A percentile compares a stretch with the other conserved stretches of the same genome.
Conservation (phyloP, 1,140 invertebrate species). For the Camponotus vicinus region DNA sequence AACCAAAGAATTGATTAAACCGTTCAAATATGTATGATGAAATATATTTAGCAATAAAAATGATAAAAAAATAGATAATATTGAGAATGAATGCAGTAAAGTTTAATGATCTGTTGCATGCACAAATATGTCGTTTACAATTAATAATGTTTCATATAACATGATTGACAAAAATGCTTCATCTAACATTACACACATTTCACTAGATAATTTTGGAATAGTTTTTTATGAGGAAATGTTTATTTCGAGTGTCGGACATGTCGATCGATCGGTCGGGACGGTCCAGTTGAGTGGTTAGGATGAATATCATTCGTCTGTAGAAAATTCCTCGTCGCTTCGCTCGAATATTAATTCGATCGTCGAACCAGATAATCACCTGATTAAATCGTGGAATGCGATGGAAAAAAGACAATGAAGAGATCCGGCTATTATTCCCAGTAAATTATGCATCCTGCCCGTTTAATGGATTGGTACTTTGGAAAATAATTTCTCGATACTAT, state of each 20-base stretch:
- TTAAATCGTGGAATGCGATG: conserved; percentile 57
- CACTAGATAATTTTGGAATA: not conserved
- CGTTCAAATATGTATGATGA: not conserved
- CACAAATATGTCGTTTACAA: not conserved
- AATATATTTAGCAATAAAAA: not conserved
- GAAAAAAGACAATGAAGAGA: conserved; percentile 57
- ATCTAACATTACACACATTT: not conserved
- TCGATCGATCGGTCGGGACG: conserved; percentile 24
- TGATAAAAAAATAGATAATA: not conserved
- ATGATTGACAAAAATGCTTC: no score
- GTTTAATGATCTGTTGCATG: not conserved
- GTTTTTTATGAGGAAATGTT: conserved; percentile 13
- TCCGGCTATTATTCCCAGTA: conserved; percentile 70
- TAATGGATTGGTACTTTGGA: conserved; percentile 57
- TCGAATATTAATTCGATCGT: conserved; percentile 72
- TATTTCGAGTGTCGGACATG: conserved; percentile 22
- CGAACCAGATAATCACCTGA: conserved; percentile 70
- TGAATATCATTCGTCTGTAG: conserved; percentile 36
- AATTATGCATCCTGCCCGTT: conserved; percentile 65
- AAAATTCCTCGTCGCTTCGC: conserved; percentile 43
- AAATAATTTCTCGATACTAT: conserved; percentile 62
- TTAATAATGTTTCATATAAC: not conserved
- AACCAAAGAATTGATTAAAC: not conserved
- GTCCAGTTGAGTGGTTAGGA: conserved; percentile 29
- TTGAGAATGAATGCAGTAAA: not conserved